Evolutionary conservation across 2,113 vertebrate genomes (phyloP).

Genomic region (Neolamprologus modestus): DNA sequence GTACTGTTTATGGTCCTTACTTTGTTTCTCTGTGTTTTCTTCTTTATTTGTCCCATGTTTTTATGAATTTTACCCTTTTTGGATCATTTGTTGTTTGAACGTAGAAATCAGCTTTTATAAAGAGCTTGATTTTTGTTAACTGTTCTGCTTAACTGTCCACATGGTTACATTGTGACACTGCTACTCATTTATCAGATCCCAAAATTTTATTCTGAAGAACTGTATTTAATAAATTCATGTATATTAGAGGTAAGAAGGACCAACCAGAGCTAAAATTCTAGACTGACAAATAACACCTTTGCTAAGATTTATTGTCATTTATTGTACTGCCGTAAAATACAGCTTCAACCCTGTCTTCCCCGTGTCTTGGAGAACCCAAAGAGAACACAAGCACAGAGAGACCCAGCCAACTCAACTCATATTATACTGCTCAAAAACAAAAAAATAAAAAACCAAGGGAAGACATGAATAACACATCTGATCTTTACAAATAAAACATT

Average conservation of each 20-base stretch:
- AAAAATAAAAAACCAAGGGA: not conserved
- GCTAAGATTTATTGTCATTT: not conserved
- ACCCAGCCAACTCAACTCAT: not conserved
- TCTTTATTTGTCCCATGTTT: not conserved
- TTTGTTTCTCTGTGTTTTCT: not conserved
- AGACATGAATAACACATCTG: not conserved
- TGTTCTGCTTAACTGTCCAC: not conserved
- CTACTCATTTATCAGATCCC: not conserved
- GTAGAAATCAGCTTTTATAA: not conserved
- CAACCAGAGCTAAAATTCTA: not conserved
- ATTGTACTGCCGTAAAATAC: not conserved
- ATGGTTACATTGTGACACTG: not conserved
- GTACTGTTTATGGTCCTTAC: not conserved
- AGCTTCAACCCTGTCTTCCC: not conserved
- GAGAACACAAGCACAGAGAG: not conserved
- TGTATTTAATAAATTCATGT: not conserved
- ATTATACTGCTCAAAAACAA: not conserved
- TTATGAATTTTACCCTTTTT: not conserved
- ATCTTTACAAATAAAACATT: not conserved
- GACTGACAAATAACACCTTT: not conserved
- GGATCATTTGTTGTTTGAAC: not conserved
- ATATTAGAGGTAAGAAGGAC: not conserved
- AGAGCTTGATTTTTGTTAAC: not conserved
- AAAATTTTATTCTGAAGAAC: not conserved
- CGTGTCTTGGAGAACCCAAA: not conserved